These are phyloP conservation scores for Drosophila greeni DNA, from an alignment of 2,888 invertebrate genomes.

Conservation along the genomic window DNA sequence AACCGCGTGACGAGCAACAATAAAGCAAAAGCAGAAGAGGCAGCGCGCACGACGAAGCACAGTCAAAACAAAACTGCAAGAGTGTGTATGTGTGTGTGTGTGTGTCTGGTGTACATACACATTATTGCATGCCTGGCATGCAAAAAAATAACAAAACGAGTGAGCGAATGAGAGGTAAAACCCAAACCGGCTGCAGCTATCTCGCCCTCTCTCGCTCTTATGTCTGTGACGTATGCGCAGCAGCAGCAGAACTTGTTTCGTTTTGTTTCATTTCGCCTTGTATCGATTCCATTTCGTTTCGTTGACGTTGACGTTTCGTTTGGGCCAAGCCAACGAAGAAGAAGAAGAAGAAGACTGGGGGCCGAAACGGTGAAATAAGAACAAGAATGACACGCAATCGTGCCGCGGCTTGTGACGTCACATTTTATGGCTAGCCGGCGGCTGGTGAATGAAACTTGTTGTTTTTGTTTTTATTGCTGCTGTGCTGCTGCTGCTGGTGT, in stretches of 20 bases:
- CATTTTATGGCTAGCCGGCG: constrained; percentile 25
- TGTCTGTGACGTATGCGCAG: constrained; percentile 71
- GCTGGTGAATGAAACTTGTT: constrained; percentile 53
- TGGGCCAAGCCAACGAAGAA: constrained; percentile 52
- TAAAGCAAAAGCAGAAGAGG: constrained; percentile 44
- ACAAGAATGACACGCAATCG: constrained; percentile 53
- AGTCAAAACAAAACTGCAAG: constrained; percentile 65
- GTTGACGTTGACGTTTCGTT: no score
- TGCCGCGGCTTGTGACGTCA: constrained; percentile 49
- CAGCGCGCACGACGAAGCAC: constrained; percentile 15
- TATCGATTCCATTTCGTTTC: constrained; percentile 22
- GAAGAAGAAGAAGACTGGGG: constrained; percentile 13
- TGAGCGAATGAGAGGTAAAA: constrained; percentile 40
- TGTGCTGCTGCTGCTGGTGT: constrained; percentile 9
- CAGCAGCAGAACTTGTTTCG: no score
- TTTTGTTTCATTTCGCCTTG: constrained; percentile 38
- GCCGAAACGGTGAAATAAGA: constrained; percentile 23
- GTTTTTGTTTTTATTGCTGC: constrained; percentile 27
- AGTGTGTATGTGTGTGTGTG: constrained; percentile 21
- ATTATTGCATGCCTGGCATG: constrained; percentile 57
- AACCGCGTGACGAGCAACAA: no score
- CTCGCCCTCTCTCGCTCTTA: constrained; percentile 20
- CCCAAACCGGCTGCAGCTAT: constrained; percentile 34
- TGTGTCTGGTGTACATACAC: constrained; percentile 57
- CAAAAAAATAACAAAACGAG: constrained; percentile 57